phyloP scores from a whole-genome alignment of 1,140 invertebrate genomes.

The Argopecten irradians region DNA sequence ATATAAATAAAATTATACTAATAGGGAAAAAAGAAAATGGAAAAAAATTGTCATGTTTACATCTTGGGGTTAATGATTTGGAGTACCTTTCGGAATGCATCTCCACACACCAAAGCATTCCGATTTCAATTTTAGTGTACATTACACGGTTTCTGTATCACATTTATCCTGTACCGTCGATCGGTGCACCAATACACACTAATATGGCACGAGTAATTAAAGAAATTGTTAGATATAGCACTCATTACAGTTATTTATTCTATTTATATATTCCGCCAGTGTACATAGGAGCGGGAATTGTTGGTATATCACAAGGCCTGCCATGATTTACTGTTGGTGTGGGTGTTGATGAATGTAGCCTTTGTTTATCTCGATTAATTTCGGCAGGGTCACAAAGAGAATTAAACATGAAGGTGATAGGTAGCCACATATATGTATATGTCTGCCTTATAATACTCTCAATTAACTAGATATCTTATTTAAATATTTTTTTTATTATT shows the following conservation, averaged over 20 bases:
- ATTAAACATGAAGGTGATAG: not conserved
- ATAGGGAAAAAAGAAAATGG: too few species aligned
- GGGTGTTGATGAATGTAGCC: constrained; percentile 7
- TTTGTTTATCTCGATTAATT: constrained; percentile 3
- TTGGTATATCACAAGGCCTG: not conserved
- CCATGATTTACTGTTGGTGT: not conserved
- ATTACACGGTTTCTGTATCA: too few species aligned
- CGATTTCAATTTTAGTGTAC: too few species aligned
- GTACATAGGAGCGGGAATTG: not conserved
- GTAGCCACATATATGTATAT: not conserved
- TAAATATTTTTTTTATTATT: not conserved
- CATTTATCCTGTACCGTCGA: too few species aligned
- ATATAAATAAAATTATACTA: too few species aligned
- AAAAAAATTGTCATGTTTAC: too few species aligned
- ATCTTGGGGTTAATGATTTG: too few species aligned
- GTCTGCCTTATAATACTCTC: not conserved
- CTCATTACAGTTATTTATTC: not conserved
- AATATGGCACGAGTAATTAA: not conserved
- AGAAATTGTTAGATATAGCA: not conserved
- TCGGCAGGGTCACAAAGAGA: constrained; percentile 4
- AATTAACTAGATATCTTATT: not conserved
- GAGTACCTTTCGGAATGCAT: too few species aligned
- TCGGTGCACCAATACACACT: not conserved
- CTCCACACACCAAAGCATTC: too few species aligned
- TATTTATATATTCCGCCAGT: not conserved